Evolutionary conservation across 2,888 invertebrate species (phyloP).

Genomic region (Drosophila robusta): DNA sequence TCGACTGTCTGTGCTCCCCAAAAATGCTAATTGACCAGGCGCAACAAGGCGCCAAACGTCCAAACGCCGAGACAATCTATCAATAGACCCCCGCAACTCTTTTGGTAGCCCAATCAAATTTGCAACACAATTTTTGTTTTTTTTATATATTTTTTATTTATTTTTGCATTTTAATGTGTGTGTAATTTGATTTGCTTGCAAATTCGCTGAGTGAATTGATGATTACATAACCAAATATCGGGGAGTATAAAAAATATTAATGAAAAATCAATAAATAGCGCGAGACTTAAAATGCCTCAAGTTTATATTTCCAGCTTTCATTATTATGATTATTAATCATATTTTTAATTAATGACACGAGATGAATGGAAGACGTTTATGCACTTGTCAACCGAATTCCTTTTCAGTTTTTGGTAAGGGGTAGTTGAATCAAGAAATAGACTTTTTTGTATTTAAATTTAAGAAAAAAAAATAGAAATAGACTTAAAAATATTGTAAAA

Average conservation of each 20-base stretch:
- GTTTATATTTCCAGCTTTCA: constrained; percentile 5
- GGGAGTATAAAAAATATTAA: constrained; percentile 20
- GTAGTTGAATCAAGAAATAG: too few species aligned
- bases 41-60: constrained; percentile 59
- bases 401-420: too few species aligned
- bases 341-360: too few species aligned
- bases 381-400: too few species aligned
- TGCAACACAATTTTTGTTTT: constrained; percentile 27
- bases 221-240: constrained; percentile 59
- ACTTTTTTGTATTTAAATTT: too few species aligned
- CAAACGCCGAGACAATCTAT: constrained; percentile 52
- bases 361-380: too few species aligned
- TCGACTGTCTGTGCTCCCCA: constrained; percentile 28
- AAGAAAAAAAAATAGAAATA: too few species aligned
- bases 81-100: constrained; percentile 45
- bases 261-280: constrained; percentile 33
- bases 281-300: constrained; percentile 7
- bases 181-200: constrained; percentile 66
- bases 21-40: constrained; percentile 71
- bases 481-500: too few species aligned
- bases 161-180: constrained; percentile 49
- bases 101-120: constrained; percentile 40
- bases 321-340: constrained; percentile 18
- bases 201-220: constrained; percentile 67
- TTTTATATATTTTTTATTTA: neutral